Conservation (phyloP, 2,797 vertebrate genomes). For the Eospalax fontanierii region DNA sequence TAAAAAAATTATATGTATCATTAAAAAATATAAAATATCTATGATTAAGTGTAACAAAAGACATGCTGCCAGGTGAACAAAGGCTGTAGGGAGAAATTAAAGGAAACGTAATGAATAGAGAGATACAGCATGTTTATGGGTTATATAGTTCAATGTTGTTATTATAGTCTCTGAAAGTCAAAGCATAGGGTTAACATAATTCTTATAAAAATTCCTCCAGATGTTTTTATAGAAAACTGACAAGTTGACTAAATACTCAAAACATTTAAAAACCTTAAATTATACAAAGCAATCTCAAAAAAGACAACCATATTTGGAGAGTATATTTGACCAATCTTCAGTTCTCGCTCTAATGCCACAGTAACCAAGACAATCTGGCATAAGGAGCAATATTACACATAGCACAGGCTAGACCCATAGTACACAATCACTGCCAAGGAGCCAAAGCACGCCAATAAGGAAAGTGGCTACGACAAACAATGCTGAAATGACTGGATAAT, state of each 20-base stretch:
- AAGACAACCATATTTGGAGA: conserved; percentile 3
- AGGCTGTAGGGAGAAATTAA: conserved; percentile 23
- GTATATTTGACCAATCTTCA: background rate
- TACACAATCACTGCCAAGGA: background rate
- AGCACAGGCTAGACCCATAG: background rate
- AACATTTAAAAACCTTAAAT: conserved; percentile 35
- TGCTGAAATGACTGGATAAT: background rate
- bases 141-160: background rate
- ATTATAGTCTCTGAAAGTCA: conserved; percentile 32
- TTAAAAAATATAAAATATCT: conserved; percentile 33
- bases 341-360: conserved; percentile 15
- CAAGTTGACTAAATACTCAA: conserved; percentile 33
- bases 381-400: background rate
- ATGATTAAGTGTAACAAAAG: conserved; percentile 29
- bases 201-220: conserved; percentile 51
- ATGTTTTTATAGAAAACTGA: conserved; percentile 49
- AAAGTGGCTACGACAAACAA: background rate
- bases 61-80: conserved; percentile 7
- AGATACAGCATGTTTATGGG: background rate
- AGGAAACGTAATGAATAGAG: conserved; percentile 12
- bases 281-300: conserved; percentile 39
- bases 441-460: background rate
- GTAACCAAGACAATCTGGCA: background rate
- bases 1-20: conserved; percentile 22
- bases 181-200: conserved; percentile 32